Conservation (phyloP, 2,888 invertebrate species). For the Yponomeuta sedellus region DNA sequence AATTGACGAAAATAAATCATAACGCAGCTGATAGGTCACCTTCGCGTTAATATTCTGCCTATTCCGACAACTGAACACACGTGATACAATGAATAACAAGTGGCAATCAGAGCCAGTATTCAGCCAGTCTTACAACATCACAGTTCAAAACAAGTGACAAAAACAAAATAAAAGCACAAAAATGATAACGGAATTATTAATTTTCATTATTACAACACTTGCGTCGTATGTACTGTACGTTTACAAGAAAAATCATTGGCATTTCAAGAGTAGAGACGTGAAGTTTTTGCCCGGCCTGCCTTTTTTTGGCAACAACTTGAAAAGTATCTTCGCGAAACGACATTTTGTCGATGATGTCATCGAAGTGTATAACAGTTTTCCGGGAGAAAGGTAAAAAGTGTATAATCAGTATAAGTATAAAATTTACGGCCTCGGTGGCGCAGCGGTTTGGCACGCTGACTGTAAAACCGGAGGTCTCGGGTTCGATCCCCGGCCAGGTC, state of each 20-base stretch:
- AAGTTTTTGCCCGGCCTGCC: slow-evolving; percentile 48
- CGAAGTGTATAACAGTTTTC: slow-evolving; percentile 45
- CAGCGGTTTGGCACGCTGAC: too few species aligned
- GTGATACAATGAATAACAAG: not conserved
- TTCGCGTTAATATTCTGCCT: too few species aligned
- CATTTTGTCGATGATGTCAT: slow-evolving; percentile 47
- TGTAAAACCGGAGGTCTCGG: too few species aligned
- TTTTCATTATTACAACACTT: slow-evolving; percentile 39
- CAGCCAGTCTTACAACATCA: not conserved
- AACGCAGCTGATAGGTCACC: too few species aligned
- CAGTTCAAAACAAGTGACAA: not conserved
- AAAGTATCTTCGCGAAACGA: slow-evolving; percentile 32
- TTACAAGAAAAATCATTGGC: slow-evolving; percentile 36
- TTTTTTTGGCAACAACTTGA: slow-evolving; percentile 47
- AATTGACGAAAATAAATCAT: too few species aligned
- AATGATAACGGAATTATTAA: slow-evolving; percentile 50
- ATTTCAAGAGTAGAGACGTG: slow-evolving; percentile 39
- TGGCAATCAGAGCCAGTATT: not conserved
- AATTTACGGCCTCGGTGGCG: too few species aligned
- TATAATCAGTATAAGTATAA: too few species aligned
- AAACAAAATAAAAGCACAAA: slow-evolving; percentile 18
- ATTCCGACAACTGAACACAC: not conserved
- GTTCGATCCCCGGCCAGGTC: too few species aligned
- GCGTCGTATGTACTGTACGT: slow-evolving; percentile 37
- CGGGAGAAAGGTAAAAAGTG: slow-evolving; percentile 44